phyloP scores from a whole-genome alignment of 2,113 vertebrate species.

The Girardinichthys multiradiatus region DNA sequence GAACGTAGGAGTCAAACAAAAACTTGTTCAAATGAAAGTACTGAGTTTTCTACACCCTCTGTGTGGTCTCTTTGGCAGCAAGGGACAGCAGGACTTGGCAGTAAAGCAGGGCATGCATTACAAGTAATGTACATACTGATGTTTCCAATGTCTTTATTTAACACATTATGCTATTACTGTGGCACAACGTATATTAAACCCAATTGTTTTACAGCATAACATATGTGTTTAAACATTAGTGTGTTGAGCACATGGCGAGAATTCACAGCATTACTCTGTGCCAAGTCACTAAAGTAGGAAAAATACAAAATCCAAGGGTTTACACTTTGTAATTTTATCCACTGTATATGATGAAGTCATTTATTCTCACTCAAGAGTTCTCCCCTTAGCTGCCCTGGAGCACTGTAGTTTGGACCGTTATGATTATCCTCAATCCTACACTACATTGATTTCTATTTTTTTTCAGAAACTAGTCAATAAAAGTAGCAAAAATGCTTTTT shows the following conservation, averaged over 20 bases:
- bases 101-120: constrained; percentile 23
- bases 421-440: constrained; percentile 8
- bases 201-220: constrained; percentile 42
- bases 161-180: constrained; percentile 35
- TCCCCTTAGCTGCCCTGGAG: not conserved
- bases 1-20: not conserved
- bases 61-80: constrained; percentile 63
- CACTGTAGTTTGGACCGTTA: constrained; percentile 10
- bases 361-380: constrained; percentile 31
- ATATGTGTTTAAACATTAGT: constrained; percentile 35
- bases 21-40: not conserved
- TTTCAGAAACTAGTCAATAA: not conserved
- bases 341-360: constrained; percentile 58
- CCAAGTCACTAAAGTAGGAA: constrained; percentile 53
- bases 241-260: constrained; percentile 57
- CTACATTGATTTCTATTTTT: constrained; percentile 1
- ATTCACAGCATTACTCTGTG: constrained; percentile 34
- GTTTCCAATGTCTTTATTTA: constrained; percentile 40
- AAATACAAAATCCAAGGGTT: constrained; percentile 43
- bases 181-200: constrained; percentile 38
- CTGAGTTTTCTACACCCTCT: constrained; percentile 20
- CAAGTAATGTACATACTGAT: constrained; percentile 29
- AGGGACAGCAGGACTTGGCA: constrained; percentile 49
- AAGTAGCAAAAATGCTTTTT: not conserved
- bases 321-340: constrained; percentile 44